Conservation (phyloP, 2,888 invertebrate genomes). For the Rhingia rostrata region DNA sequence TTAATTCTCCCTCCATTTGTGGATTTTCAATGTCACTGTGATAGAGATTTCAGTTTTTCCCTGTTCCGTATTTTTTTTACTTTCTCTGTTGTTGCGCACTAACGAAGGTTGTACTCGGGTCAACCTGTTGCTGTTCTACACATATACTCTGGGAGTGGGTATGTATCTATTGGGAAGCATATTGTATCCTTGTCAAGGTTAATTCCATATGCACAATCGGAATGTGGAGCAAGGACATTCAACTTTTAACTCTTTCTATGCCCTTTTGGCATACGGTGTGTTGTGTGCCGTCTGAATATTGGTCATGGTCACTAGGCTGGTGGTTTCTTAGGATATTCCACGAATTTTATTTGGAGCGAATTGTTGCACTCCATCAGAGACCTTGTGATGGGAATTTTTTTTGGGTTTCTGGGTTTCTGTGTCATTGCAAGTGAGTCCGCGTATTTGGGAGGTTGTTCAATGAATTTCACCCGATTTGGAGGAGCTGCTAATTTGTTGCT, state of each 20-base stretch:
- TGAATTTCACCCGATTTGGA: constrained; percentile 17
- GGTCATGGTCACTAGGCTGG: constrained; percentile 73
- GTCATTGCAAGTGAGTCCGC: constrained; percentile 47
- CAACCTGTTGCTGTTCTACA: constrained; percentile 64
- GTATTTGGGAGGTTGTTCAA: constrained; percentile 33
- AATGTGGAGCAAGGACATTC: constrained; percentile 76
- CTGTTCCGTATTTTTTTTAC: background rate
- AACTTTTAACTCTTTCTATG: constrained; percentile 74
- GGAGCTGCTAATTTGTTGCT: background rate
- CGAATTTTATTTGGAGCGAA: constrained; percentile 9
- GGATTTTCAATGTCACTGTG: constrained; percentile 78
- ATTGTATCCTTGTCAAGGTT: constrained; percentile 68
- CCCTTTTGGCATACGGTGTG: constrained; percentile 62
- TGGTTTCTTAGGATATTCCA: constrained; percentile 1
- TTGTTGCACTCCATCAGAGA: constrained; percentile 52
- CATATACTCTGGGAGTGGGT: constrained; percentile 35
- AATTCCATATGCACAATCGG: constrained; percentile 61
- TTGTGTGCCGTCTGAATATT: constrained; percentile 50
- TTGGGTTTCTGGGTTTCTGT: constrained; percentile 69
- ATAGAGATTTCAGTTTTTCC: constrained; percentile 55
- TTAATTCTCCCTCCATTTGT: constrained; percentile 75
- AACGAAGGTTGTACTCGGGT: constrained; percentile 24
- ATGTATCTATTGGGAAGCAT: constrained; percentile 46
- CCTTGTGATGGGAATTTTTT: constrained; percentile 25
- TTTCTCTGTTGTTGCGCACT: constrained; percentile 69